A percentile compares a stretch with the other conserved stretches of the same genome.
phyloP scores from a whole-genome alignment of 2,113 vertebrate genomes.

The Oncorhynchus nerka region DNA sequence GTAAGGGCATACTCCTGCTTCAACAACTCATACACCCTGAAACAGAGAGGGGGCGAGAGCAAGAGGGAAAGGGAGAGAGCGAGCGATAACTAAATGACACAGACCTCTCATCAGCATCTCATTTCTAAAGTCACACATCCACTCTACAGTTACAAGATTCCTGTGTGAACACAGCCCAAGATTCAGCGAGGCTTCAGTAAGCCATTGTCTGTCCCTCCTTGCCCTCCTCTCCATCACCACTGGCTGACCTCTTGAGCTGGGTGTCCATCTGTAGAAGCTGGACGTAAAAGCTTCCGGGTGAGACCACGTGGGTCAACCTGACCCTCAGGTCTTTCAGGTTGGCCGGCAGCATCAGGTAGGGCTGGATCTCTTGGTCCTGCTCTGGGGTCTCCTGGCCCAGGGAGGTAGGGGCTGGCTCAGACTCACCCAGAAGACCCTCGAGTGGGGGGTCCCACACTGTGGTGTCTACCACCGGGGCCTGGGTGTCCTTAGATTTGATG shows the following conservation, averaged over 20 bases:
- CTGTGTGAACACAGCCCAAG: too few species aligned
- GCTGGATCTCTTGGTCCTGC: conserved; percentile 26
- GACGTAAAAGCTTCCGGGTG: conserved; percentile 87
- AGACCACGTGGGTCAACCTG: conserved; percentile 79
- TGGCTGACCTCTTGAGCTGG: conserved; percentile 79
- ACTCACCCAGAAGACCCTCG: conserved; percentile 16
- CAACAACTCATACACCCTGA: conserved; percentile 82
- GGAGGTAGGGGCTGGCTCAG: neutral
- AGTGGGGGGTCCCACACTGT: conserved; percentile 69
- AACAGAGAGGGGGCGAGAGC: neutral
- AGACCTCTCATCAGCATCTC: too few species aligned
- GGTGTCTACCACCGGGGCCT: neutral
- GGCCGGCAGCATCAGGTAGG: conserved; percentile 40
- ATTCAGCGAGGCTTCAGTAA: too few species aligned
- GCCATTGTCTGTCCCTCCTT: too few species aligned
- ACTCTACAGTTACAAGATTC: too few species aligned
- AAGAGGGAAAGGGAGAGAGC: conserved; percentile 7
- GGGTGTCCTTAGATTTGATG: neutral
- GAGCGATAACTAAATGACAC: neutral
- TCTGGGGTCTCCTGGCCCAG: neutral
- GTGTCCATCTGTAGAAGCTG: conserved; percentile 72
- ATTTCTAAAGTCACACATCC: too few species aligned
- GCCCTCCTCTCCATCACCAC: too few species aligned
- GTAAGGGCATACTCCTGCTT: conserved; percentile 67
- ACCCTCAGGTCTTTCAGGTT: conserved; percentile 67